phyloP scores from a whole-genome alignment of 2,797 vertebrate genomes.

The Anas flavirostris region DNA sequence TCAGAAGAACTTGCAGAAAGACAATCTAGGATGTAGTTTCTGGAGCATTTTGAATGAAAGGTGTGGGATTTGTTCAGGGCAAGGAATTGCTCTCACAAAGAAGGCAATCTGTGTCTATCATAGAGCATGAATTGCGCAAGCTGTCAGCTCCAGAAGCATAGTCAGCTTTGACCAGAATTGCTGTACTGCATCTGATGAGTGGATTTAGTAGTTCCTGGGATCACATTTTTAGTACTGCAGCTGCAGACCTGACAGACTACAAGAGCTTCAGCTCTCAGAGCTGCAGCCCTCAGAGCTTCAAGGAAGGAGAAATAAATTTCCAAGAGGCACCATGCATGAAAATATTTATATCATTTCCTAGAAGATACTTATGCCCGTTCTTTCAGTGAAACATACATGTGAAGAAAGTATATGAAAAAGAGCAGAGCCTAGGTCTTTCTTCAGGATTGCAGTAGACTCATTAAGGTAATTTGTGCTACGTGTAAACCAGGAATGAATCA shows the following conservation, averaged over 20 bases:
- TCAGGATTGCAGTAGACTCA: neutral
- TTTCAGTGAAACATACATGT: neutral
- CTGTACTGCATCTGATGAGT: neutral
- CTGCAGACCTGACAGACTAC: neutral
- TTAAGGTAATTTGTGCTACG: neutral
- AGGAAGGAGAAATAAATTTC: neutral
- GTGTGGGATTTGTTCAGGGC: neutral
- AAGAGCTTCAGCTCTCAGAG: neutral
- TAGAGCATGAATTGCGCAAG: neutral
- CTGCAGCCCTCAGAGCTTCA: neutral
- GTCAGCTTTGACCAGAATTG: neutral
- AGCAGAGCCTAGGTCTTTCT: neutral
- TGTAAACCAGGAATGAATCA: neutral
- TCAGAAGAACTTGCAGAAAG: neutral
- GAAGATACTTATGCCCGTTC: neutral
- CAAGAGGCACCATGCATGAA: rapidly evolving
- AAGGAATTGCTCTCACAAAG: neutral
- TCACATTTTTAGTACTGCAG: neutral
- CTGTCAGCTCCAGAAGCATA: neutral
- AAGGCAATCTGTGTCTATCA: neutral
- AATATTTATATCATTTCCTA: neutral
- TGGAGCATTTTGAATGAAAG: neutral
- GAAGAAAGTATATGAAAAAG: neutral
- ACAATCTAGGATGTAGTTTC: neutral
- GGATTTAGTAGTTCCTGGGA: neutral